Evolutionary conservation across 2,113 vertebrate genomes (phyloP).

Genomic region (Hystrix cristata): DNA sequence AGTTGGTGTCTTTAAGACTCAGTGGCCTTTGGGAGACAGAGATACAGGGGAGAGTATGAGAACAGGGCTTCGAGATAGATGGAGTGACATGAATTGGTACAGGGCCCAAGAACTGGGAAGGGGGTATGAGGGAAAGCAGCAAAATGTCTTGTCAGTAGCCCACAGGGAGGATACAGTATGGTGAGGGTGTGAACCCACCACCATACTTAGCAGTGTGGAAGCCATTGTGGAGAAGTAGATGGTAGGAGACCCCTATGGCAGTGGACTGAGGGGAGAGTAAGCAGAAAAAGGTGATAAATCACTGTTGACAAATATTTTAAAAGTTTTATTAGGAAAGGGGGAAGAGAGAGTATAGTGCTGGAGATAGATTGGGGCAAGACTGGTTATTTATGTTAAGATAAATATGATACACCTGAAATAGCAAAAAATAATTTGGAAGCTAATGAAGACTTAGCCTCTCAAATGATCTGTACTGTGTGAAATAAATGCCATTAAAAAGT

Average conservation of each 20-base stretch:
- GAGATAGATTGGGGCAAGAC: background rate
- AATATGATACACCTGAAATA: background rate
- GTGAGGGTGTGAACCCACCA: background rate
- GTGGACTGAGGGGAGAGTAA: background rate
- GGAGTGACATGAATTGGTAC: background rate
- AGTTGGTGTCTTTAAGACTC: constrained; percentile 15
- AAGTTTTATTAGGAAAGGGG: background rate
- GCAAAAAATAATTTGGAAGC: constrained; percentile 7
- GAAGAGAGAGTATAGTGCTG: background rate
- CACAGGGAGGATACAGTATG: background rate
- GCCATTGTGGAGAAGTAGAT: background rate
- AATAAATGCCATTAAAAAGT: constrained; percentile 18
- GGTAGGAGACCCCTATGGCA: background rate
- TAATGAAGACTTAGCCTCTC: constrained; percentile 24
- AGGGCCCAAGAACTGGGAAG: background rate
- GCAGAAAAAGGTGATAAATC: background rate
- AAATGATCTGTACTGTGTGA: background rate
- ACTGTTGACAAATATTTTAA: background rate
- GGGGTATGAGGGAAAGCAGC: background rate
- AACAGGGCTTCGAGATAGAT: background rate
- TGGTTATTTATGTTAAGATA: constrained; percentile 19
- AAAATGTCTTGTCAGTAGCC: background rate
- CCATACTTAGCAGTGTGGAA: background rate
- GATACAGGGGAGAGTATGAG: background rate
- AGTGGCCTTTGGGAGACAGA: background rate